Base-by-base conservation (phyloP, 2,888 invertebrate species). In the Zelleria hepariella region DNA sequence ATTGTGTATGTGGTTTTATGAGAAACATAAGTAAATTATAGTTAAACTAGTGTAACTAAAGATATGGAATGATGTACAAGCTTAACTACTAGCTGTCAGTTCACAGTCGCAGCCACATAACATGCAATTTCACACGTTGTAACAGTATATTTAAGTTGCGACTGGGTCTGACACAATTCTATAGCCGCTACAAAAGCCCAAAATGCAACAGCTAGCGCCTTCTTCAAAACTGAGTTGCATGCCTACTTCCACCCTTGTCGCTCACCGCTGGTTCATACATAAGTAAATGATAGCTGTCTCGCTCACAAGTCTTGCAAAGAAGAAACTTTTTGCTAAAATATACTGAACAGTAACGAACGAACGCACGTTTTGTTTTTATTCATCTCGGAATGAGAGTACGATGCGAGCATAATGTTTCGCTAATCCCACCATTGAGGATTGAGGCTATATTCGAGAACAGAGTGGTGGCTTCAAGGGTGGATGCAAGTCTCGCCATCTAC, bases 401-500 rank as follows among this genome's bases (percentile, higher is more conserved):
- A n/a, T n/a, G n/a, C n/a, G n/a, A n/a, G n/a, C n/a, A n/a, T n/a
- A n/a, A n/a, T n/a, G n/a, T n/a, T n/a, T n/a, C n/a, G n/a, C n/a
- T n/a, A n/a, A n/a, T n/a, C n/a, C n/a, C n/a, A n/a, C n/a, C n/a
- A n/a, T n/a, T n/a, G n/a, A n/a, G n/a, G n/a, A n/a, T n/a, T n/a
- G n/a, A n/a, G n/a, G n/a, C n/a, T n/a, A n/a, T n/a, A n/a, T n/a
- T n/a, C n/a, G n/a, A n/a, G n/a, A n/a, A n/a, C n/a, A n/a, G n/a
- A n/a, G n/a, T n/a, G n/a, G n/a, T n/a, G n/a, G n/a, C n/a, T n/a
- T 15, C 32, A 42, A 42, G 32, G 32, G 15, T 42, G 32, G 32
- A 42, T 42, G 32, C 32, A 42, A 42, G 32, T 10, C 42, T n/a
- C 21, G 21, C 18, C 49, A 18, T 20, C 49, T 49, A 58, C 64